Percentiles rank a stretch among this genome's conserved stretches.
phyloP scores from a whole-genome alignment of 1,140 invertebrate genomes.

The Halyomorpha halys region DNA sequence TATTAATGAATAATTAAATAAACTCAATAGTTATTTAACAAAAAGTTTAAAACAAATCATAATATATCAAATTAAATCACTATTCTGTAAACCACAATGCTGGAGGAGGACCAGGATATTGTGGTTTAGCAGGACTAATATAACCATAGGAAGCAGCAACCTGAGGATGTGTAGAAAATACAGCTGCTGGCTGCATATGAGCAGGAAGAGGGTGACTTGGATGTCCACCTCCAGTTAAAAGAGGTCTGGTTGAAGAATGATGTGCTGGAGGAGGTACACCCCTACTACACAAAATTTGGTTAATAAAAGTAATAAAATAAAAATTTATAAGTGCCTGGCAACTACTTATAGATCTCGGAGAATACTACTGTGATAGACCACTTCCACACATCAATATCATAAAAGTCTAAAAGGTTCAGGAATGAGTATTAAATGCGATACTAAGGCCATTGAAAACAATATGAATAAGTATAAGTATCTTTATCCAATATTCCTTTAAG shows the following conservation, averaged over 20 bases:
- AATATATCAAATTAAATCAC: not conserved
- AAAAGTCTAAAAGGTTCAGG: too few species aligned
- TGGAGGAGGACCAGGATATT: slow-evolving; percentile 49
- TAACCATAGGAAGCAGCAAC: slow-evolving; percentile 55
- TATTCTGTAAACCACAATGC: slow-evolving; percentile 63
- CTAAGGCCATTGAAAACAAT: too few species aligned
- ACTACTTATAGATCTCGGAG: too few species aligned
- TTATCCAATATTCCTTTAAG: too few species aligned
- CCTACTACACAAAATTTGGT: slow-evolving; percentile 40
- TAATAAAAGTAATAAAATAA: slow-evolving; percentile 9
- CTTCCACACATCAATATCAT: too few species aligned
- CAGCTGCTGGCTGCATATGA: slow-evolving; percentile 60
- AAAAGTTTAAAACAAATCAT: too few species aligned
- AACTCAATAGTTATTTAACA: too few species aligned
- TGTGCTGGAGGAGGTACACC: slow-evolving; percentile 73
- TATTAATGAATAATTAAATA: too few species aligned
- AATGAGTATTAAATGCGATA: too few species aligned
- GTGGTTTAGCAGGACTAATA: slow-evolving; percentile 56
- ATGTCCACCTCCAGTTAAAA: slow-evolving; percentile 49
- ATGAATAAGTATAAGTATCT: too few species aligned
- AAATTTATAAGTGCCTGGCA: too few species aligned
- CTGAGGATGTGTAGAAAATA: slow-evolving; percentile 53
- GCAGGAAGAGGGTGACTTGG: slow-evolving; percentile 70
- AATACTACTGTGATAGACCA: too few species aligned
- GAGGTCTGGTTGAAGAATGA: slow-evolving; percentile 68